Base-by-base conservation (phyloP, 2,888 invertebrate genomes). In the Stenurella melanura region DNA sequence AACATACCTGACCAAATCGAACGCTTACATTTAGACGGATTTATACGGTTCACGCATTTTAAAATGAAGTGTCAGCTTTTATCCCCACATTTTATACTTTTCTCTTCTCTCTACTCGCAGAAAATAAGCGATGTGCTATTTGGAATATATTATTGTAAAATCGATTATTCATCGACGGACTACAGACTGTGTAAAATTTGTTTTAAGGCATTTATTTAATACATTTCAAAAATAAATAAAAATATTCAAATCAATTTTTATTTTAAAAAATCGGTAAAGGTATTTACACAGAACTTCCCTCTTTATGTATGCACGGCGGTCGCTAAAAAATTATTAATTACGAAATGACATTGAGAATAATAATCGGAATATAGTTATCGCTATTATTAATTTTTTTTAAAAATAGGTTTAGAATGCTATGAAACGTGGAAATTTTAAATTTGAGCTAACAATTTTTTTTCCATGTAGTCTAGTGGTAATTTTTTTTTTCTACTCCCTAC, bases 121-220 rank as follows among this genome's bases (percentile, higher is more conserved):
- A n/a, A 30, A 57, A 34, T 10, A 18, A 57, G 21, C 56, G 54
- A 68, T 26, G 56, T 26, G 57, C 30, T 18, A 69, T 57, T 0
- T 58, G 69, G n/a, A n/a, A n/a, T n/a, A n/a, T n/a, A n/a, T n/a
- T n/a, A 69, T 69, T 56, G 34, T 56, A n/a, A 57, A 56, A 69
- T 69, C 57, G 69, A 15, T 64, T 64, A 18, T 38, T 15, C 17
- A 18, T 18, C 17, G 10, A 42, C 42, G 5, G 50, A 50, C 19
- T 30, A 57, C n/a, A 56, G 3, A 57, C 15, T n/a, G 69, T 18
- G 34, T 69, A 34, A 34, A 57, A 38, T 9, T 58, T 58, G 57
- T 69, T 69, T 57, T 34, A 38, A 18, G 38, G 15, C 38, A 26
- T 57, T 38, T 58, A 17, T 19, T 12, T 69, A 34, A 18, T 57